These are phyloP conservation scores for Pterocles burchelli DNA, from an alignment of 2,113 vertebrate species.

Conservation along the genomic window DNA sequence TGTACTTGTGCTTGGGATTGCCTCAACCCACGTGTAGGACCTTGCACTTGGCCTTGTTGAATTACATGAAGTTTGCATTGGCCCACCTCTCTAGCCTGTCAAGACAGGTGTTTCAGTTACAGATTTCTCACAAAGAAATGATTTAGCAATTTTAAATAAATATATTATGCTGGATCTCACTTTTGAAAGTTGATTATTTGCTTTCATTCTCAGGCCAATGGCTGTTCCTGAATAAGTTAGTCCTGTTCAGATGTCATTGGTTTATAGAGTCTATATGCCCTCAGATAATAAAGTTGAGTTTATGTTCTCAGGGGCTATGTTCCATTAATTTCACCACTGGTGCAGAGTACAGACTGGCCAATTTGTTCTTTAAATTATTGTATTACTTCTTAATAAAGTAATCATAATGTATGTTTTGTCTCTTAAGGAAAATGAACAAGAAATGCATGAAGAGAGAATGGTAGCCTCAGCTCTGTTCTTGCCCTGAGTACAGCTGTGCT, in stretches of 20 bases:
- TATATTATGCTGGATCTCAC: not conserved
- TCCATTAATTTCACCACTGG: not conserved
- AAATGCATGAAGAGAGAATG: rapidly evolving
- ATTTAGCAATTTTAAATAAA: not conserved
- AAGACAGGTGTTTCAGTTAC: not conserved
- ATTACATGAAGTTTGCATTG: too few species aligned
- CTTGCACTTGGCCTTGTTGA: too few species aligned
- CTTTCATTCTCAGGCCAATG: not conserved
- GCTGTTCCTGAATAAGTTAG: not conserved
- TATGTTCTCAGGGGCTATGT: not conserved
- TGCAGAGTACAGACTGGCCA: not conserved
- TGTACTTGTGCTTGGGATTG: too few species aligned
- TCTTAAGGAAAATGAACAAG: not conserved
- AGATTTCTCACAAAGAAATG: not conserved
- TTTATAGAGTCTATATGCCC: not conserved
- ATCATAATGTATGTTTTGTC: not conserved
- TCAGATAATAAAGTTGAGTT: not conserved
- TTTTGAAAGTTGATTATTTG: not conserved
- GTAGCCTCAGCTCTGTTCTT: not conserved
- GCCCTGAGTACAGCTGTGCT: not conserved
- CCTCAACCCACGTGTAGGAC: too few species aligned
- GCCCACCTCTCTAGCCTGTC: too few species aligned
- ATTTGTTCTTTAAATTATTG: not conserved
- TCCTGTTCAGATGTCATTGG: not conserved
- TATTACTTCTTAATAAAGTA: not conserved